Evolutionary conservation across 1,140 invertebrate genomes (phyloP), one percentile per base, ranked within the genome.

Genomic region (Drosophila ananassae): DNA sequence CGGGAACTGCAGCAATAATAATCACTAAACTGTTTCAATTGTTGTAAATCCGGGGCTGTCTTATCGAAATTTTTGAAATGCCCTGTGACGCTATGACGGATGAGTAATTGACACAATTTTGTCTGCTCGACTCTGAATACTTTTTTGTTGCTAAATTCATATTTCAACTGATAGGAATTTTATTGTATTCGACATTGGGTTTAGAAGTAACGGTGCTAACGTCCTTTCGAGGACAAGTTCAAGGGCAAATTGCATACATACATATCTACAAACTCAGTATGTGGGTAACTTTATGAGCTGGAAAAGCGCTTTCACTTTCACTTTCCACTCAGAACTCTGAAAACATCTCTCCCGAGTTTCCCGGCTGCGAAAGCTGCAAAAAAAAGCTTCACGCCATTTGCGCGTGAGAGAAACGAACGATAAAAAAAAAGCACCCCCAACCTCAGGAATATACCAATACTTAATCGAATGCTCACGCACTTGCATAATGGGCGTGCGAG

Each of bases 221-320:
- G 83, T 77, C 83, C 83, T 89, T 89, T 62, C 24, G 9, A 2
- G 12, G 30, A 44, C 63, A 71, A 68, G 83, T 89, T 89, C 84
- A 89, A 89, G 83, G 83, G 73, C 84, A 89, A 82, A 77, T 53
- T 9, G 9, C 30, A 57, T 57, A 57, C 21, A 25, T 7, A 56
- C 46, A 34, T 41, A 41, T n/a, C 12, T 10, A 41, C 13, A 44
- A 21, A 2, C 55, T 32, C 54, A 55, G 30, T 47, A n/a, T 55
- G n/a, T 54, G 28, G 55, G 47, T 39, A 12, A 10, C 9, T 44
- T 44, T 56, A n/a, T 56, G 34, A 46, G 32, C 54, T 79, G 51
- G 21, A 75, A 69, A 89, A 77, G 50, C 55, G 44, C 73, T 71
- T 76, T 74, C 67, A 89, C 83, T 89, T 89, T 83, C 56, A 50